These are phyloP conservation scores for Stratiolaelaps scimitus DNA, from an alignment of 1,140 invertebrate species.

Conservation along the genomic window DNA sequence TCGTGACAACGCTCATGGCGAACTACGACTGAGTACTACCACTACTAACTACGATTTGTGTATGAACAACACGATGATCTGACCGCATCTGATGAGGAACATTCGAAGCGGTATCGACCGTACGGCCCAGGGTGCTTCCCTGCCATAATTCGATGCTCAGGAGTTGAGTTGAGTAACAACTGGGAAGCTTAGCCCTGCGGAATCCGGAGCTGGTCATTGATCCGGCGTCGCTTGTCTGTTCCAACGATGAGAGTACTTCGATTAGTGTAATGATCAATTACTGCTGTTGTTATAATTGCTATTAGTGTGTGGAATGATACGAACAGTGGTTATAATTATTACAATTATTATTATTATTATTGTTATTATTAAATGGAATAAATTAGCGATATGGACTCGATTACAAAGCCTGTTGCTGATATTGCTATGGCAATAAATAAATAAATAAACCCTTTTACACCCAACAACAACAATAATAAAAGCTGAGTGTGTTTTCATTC, in stretches of 20 bases:
- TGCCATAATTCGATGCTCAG: background rate
- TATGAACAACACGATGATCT: no score
- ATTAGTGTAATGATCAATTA: background rate
- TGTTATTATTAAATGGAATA: background rate
- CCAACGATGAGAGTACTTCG: background rate
- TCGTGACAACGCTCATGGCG: no score
- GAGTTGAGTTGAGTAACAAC: background rate
- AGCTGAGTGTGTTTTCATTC: no score
- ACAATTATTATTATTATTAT: background rate
- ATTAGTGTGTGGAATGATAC: background rate
- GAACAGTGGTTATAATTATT: background rate
- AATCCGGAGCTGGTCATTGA: no score
- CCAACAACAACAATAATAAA: background rate
- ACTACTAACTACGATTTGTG: no score
- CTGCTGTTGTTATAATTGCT: background rate
- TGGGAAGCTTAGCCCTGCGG: background rate
- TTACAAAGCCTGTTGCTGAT: conserved; percentile 21
- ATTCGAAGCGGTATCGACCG: no score
- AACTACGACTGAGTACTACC: no score
- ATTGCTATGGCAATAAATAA: conserved; percentile 28
- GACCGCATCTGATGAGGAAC: no score
- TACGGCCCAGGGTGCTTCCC: no score
- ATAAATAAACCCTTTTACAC: conserved; percentile 29
- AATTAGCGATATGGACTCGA: background rate
- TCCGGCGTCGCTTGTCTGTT: background rate